Percentiles rank a stretch among this genome's conserved stretches.
Evolutionary conservation across 92 coral and sea anemone genomes (phyloP).

Genomic region (Palythoa heliodiscus): DNA sequence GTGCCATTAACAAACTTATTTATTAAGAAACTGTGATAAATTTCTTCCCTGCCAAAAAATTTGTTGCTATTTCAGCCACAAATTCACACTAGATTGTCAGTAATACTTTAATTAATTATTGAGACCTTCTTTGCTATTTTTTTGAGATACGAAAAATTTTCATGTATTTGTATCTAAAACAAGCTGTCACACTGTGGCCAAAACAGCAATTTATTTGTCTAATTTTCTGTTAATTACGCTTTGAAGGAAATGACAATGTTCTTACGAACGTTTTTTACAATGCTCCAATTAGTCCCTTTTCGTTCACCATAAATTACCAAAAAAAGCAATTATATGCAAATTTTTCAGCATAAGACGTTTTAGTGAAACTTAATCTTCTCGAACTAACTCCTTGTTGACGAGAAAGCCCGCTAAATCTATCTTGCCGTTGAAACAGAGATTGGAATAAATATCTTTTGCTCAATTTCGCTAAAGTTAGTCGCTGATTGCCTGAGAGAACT

Average conservation of each 20-base stretch:
- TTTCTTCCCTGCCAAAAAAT: background rate
- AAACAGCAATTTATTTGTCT: conserved; percentile 20
- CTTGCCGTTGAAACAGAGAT: background rate
- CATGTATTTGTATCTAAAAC: background rate
- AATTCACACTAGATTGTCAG: background rate
- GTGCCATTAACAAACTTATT: background rate
- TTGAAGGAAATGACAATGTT: background rate
- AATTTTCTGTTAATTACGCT: conserved; percentile 25
- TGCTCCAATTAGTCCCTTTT: conserved; percentile 30
- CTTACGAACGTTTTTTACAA: background rate
- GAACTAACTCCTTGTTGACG: background rate
- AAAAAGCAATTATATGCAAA: conserved; percentile 14
- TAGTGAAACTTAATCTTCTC: background rate
- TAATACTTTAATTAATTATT: background rate
- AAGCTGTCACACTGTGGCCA: conserved; percentile 25
- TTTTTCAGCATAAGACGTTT: background rate
- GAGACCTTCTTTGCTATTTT: background rate
- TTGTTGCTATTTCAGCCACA: background rate
- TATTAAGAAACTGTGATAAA: background rate
- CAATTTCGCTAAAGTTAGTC: background rate
- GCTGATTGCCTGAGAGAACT: conserved; percentile 8
- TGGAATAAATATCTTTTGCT: background rate
- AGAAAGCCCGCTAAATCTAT: background rate
- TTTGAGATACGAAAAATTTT: background rate
- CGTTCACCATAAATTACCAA: conserved; percentile 21